phyloP scores from a whole-genome alignment of 2,113 vertebrate species.

The western clawed frog (Xenopus tropicalis) region DNA sequence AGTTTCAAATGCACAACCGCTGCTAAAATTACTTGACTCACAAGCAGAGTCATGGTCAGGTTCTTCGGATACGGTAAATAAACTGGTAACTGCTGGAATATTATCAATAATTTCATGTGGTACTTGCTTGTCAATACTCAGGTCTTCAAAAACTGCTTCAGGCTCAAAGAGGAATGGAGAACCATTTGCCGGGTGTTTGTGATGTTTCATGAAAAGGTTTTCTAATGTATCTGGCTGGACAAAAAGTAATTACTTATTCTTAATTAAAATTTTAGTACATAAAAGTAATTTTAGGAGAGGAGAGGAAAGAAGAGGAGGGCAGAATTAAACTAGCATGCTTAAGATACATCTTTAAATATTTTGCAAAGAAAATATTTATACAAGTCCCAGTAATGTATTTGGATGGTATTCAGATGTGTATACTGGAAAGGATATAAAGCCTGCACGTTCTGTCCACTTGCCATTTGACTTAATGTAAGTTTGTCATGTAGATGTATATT shows the following conservation, averaged over 20 bases:
- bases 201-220: constrained; percentile 73
- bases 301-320: no score
- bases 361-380: no score
- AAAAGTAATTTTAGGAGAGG: no score
- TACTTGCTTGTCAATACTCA: constrained; percentile 64
- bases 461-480: no score
- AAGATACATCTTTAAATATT: no score
- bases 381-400: no score
- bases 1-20: constrained; percentile 46
- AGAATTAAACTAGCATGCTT: no score
- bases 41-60: constrained; percentile 50
- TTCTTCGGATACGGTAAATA: constrained; percentile 40
- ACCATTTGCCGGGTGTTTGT: constrained; percentile 65
- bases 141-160: constrained; percentile 76
- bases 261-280: neutral
- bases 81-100: constrained; percentile 1
- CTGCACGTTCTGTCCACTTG: no score
- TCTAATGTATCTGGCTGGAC: constrained; percentile 80
- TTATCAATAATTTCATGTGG: constrained; percentile 48
- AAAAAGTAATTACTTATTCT: constrained; percentile 30
- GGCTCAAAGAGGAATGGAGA: constrained; percentile 74
- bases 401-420: no score
- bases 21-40: constrained; percentile 46
- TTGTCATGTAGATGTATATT: no score
- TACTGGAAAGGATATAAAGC: no score